Conservation (phyloP, 2,888 invertebrate genomes). For the Andrena dorsata region DNA sequence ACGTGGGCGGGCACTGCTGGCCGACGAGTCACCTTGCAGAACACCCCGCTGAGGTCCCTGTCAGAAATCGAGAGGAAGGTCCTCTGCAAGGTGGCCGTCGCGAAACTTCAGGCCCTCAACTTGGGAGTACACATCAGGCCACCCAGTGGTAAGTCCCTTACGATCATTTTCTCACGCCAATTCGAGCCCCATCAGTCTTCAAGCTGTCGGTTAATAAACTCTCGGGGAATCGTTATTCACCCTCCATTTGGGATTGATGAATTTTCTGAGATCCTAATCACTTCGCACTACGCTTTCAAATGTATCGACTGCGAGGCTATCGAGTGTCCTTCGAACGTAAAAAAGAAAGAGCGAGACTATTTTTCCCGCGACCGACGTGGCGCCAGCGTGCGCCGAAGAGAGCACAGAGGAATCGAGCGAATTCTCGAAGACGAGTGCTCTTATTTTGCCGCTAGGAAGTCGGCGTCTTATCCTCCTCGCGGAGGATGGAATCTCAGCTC, state of each 20-base stretch:
- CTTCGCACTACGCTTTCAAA: too few relatives aligned
- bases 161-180: background rate
- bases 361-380: background rate
- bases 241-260: too few relatives aligned
- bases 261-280: background rate
- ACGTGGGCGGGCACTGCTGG: constrained; percentile 90
- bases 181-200: too few relatives aligned
- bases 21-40: constrained; percentile 90
- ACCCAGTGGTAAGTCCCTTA: constrained; percentile 90
- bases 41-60: constrained; percentile 90
- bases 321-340: background rate
- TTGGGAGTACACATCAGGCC: constrained; percentile 92
- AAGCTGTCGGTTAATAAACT: too few relatives aligned
- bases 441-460: constrained; percentile 13
- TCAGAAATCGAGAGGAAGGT: constrained; percentile 92
- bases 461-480: constrained; percentile 2
- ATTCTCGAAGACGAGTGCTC: background rate
- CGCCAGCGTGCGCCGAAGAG: background rate
- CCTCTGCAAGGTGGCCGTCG: constrained; percentile 94
- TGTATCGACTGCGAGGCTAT: background rate
- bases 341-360: constrained; percentile 1
- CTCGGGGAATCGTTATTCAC: too few relatives aligned
- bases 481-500: constrained; percentile 27
- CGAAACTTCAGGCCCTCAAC: constrained; percentile 94
- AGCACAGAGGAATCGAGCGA: background rate